Evolutionary conservation across 2,113 vertebrate genomes (phyloP), one percentile per base, ranked within the genome.

Genomic region (Notiomystis cincta): DNA sequence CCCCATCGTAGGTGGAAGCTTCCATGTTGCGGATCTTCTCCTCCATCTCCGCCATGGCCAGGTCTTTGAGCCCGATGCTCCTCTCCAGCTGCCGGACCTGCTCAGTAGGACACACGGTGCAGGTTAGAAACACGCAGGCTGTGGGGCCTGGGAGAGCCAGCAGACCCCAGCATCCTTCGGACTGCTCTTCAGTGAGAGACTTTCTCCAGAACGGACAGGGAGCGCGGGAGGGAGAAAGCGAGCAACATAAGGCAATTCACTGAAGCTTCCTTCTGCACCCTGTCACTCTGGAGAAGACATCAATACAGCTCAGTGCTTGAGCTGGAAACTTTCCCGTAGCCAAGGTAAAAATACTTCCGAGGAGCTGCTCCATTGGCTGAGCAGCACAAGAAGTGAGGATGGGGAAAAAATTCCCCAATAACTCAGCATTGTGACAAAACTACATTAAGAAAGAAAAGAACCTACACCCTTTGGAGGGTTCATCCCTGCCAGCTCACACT

Each of bases 61-160:
- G 62, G 78, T 99, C 99, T 83, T 98, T 99, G 90, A 98, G 97
- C 4, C 97, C 98, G 7, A 99, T 84, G 27, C 98, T 98, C 40
- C 98, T 97, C 84, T 99, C 99, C 62, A 99, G 97, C 98, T 99
- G 99, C 67, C 98, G 98, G 30, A 99, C 98, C 99, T 99, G 96
- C 65, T 66, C 53, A 30, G 90, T 10, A 60, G 76, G 40, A 90
- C 12, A 84, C 21, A 48, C 0, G 2, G 48, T 17, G 38, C 75
- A 96, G 82, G 71, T 96, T 56, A 95, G 90, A 37, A 38, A 77
- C 61, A 50, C 0, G 4, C 1, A 1, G 38, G 38, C 73, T 24
- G 53, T 2, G 33, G 78, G 88, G 37, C 38, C 48, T 7, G 1
- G 10, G 40, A 33, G 19, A 61, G 40, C n/a, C 3, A 3, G 53